Base-by-base conservation (phyloP, 1,140 invertebrate species). In the Nylanderia fulva region DNA sequence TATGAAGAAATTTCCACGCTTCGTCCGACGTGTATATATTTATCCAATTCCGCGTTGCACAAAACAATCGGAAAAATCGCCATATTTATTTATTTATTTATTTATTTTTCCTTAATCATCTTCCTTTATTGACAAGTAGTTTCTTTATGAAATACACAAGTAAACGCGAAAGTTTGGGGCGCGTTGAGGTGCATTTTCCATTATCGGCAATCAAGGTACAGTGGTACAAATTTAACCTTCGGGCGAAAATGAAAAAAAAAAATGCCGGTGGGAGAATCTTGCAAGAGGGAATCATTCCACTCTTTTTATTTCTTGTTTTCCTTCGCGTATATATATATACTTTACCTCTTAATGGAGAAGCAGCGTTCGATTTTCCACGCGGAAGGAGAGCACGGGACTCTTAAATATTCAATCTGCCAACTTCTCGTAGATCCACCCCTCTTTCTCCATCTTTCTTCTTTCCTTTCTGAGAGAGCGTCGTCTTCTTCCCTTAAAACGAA, bases 381-480 rank as follows among this genome's bases (percentile, higher is more conserved):
- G 87, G 86, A 86, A 77, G 90, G 83, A 90, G 83, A 90, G 83
- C 83, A 48, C 15, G 45, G 45, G 85, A 63, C 91, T 92, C 89
- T 93, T 93, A 93, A 93, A 93, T 93, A 93, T 93, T 93, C 93
- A 93, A 92, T 93, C 88, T 88, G 76, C 86, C 88, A 88, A 74
- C 80, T 91, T 80, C 21, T 80, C 21, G 33, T 60, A 42, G 69
- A 61, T 61, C 76, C 45, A 69, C 6, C 7, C 66, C 6, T 3
- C 66, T 42, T 83, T 33, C 39, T 68, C 45, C 39, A 29, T 54
- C 56, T 61, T 85, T 79, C 66, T 1, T 56, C 13, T 8, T 82
- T 71, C 11, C 9, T 45, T n/a, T 58, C 24, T 54, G 29, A 42
- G 64, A 36, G 69, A 52, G 33, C 77, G 29, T 80, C n/a, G n/a